Percentiles rank a stretch among this genome's conserved stretches.
phyloP scores from a whole-genome alignment of 1,140 invertebrate genomes.

The Diuraphis noxia region DNA sequence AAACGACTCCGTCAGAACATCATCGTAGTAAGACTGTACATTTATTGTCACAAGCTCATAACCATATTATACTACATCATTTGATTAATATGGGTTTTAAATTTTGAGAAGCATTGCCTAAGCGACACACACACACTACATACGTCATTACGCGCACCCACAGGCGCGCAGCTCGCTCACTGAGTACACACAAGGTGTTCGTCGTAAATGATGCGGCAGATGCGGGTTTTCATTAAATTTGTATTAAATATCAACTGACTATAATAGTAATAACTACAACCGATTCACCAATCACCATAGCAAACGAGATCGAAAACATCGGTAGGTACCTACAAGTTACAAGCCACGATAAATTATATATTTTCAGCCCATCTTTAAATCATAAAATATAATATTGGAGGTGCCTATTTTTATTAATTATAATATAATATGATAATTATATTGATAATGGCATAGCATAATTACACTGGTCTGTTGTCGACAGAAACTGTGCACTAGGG shows the following conservation, averaged over 20 bases:
- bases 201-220: constrained; percentile 8
- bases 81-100: not conserved
- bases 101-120: constrained; percentile 21
- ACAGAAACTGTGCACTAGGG: not conserved
- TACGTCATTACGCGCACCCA: not conserved
- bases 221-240: constrained; percentile 34
- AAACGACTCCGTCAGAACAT: not conserved
- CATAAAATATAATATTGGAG: not conserved
- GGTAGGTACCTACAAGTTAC: not conserved
- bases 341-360: not conserved
- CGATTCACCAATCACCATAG: not conserved
- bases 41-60: not conserved
- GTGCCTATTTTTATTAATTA: not conserved
- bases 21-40: not conserved
- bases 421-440: not conserved
- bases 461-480: not conserved
- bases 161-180: not conserved
- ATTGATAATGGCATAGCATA: no score
- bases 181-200: not conserved
- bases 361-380: not conserved
- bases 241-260: not conserved
- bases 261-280: not conserved
- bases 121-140: no score
- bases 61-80: not conserved
- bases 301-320: not conserved